Conservation (phyloP, 2,113 vertebrate species). For the Alethe diademata region DNA sequence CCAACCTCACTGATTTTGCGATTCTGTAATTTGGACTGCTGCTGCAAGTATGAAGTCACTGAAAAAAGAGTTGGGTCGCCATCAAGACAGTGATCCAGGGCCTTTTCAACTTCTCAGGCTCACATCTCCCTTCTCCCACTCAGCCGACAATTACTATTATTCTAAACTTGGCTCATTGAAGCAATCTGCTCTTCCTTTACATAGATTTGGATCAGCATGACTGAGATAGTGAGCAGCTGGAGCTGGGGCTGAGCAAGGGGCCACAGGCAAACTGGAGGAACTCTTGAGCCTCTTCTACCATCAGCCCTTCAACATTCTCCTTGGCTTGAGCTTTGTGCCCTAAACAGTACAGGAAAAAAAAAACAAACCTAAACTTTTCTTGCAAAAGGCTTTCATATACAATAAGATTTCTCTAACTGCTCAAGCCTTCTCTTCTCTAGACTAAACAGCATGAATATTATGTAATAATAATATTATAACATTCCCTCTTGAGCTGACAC, state of each 20-base stretch:
- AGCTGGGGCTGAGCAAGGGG: background rate
- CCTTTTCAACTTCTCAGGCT: background rate
- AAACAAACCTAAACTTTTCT: background rate
- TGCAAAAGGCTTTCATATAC: background rate
- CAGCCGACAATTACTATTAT: background rate
- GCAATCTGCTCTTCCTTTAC: background rate
- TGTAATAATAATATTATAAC: background rate
- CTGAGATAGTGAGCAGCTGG: background rate
- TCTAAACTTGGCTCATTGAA: background rate
- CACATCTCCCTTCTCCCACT: background rate
- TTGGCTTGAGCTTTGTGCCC: background rate
- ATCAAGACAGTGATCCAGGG: background rate
- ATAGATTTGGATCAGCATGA: background rate
- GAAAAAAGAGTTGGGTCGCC: background rate
- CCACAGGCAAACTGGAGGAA: background rate
- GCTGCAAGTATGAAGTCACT: background rate
- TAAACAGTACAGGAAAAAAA: background rate
- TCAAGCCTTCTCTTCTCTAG: background rate
- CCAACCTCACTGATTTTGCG: background rate
- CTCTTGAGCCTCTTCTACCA: background rate
- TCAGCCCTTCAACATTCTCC: background rate
- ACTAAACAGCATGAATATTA: background rate
- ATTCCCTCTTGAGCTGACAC: background rate
- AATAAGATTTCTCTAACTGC: background rate
- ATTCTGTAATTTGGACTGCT: background rate